Percentiles rank a stretch among this genome's conserved stretches.
Conservation (phyloP, 1,140 invertebrate genomes). For the Steinernema feltiae region DNA sequence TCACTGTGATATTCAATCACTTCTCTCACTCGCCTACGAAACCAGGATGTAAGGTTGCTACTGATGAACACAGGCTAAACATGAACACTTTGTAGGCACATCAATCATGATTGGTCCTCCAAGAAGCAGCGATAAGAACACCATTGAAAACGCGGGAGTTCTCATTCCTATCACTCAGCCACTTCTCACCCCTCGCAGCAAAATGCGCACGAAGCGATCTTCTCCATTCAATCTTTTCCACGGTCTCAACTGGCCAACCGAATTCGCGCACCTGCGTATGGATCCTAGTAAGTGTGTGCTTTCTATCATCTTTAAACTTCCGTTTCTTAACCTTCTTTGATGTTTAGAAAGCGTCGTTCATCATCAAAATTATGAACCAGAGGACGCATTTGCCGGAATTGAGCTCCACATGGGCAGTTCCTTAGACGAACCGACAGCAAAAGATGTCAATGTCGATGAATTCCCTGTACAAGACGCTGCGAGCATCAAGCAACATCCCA, state of each 20-base stretch:
- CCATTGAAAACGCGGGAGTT: constrained; percentile 42
- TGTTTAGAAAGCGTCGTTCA: not conserved
- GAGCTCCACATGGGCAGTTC: not conserved
- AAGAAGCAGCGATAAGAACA: constrained; percentile 32
- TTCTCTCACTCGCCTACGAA: constrained; percentile 43
- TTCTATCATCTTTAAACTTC: too few relatives aligned
- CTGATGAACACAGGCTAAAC: not conserved
- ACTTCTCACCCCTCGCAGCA: constrained; percentile 18
- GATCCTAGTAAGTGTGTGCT: constrained; percentile 19
- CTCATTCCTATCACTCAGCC: constrained; percentile 45
- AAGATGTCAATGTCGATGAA: not conserved
- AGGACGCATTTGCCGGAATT: not conserved
- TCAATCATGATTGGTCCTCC: constrained; percentile 52
- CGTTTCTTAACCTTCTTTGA: too few relatives aligned
- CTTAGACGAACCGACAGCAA: not conserved
- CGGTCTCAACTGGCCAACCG: constrained; percentile 38
- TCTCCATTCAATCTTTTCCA: not conserved
- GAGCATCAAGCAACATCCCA: not conserved
- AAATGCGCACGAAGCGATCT: not conserved
- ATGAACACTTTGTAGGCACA: constrained; percentile 32
- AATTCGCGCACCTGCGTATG: constrained; percentile 30
- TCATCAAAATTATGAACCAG: not conserved
- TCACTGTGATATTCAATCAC: constrained; percentile 50
- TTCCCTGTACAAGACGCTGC: not conserved
- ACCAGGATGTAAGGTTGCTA: constrained; percentile 20